Base-by-base conservation (phyloP, 2,888 invertebrate species). In the Eupithecia abbreviata region DNA sequence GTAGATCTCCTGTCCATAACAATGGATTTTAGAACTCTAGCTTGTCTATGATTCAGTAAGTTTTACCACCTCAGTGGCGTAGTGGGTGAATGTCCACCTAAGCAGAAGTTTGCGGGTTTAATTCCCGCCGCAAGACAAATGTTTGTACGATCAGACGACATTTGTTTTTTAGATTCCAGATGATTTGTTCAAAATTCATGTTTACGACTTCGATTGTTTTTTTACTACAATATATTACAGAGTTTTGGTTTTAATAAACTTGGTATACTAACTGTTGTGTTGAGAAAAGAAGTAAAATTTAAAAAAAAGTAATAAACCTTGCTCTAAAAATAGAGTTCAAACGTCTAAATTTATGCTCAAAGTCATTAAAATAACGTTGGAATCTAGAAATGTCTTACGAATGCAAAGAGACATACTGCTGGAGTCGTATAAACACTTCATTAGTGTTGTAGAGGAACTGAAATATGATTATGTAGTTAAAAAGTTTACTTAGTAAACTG, bases 401-500 rank as follows among this genome's bases (percentile, higher is more conserved):
- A 73, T 76, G 69, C 43, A 76, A 76, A 76, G 65, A 66, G 13
- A 75, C 47, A n/a, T 69, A 12, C 51, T 62, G 62, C 62, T 72
- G 58, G 68, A n/a, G 67, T 30, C 62, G 69, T 76, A 66, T 73
- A 73, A 73, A 72, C 62, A 72, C 67, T 75, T 71, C 51, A 75
- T 71, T 72, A 47, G 71, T 43, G 6, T 71, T 66, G 42, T 15
- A 15, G 15, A 42, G 42, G 15, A 66, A 15, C 42, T 66, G 66
- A 41, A 43, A 66, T 62, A 30, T 66, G 42, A 66, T 66, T 66
- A 42, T 3, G 55, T 58, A 58, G 3, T 45, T 45, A 6, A 45
- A 45, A 45, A 45, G 51, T 12, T 62, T 58, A 58, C 58, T 58
- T 10, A 58, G 10, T 18, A 10, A 18, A 10, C 18, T 18, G 51